A percentile compares a stretch with the other conserved stretches of the same genome.
These are phyloP conservation scores for Pimpla rufipes DNA, from an alignment of 2,888 invertebrate genomes.

Conservation along the genomic window DNA sequence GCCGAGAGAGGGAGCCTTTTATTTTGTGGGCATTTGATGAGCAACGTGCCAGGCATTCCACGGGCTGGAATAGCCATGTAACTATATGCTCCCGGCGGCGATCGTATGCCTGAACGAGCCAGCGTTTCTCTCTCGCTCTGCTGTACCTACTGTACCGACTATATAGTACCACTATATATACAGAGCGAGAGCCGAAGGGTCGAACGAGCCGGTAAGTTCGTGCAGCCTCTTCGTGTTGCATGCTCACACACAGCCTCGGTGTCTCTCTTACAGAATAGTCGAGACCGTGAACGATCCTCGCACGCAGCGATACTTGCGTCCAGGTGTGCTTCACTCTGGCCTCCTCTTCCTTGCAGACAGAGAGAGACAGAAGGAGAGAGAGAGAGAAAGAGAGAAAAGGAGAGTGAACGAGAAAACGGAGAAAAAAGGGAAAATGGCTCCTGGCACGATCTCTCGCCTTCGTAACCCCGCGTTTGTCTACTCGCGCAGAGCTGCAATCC, in stretches of 20 bases:
- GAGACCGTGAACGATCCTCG: constrained; percentile 47
- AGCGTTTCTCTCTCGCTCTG: constrained; percentile 13
- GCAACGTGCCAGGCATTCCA: constrained; percentile 84
- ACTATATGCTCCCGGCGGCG: constrained; percentile 69
- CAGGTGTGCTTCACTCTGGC: constrained; percentile 48
- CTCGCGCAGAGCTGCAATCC: not conserved
- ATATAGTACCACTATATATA: constrained; percentile 1
- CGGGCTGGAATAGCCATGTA: constrained; percentile 78
- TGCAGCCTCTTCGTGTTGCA: not conserved
- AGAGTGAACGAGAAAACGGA: constrained; percentile 4
- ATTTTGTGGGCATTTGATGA: constrained; percentile 84
- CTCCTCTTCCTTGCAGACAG: not conserved
- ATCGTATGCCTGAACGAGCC: constrained; percentile 51
- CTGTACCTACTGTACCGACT: not conserved
- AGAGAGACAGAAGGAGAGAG: not conserved
- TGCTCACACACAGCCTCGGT: not conserved
- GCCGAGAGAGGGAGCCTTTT: constrained; percentile 76
- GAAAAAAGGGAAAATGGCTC: constrained; percentile 22
- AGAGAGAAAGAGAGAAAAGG: not conserved
- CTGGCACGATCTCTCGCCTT: constrained; percentile 24
- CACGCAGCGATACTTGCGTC: constrained; percentile 48
- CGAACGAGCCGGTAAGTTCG: constrained; percentile 16
- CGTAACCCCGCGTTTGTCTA: constrained; percentile 5
- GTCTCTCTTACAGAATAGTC: constrained; percentile 1
- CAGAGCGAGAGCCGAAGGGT: constrained; percentile 1